Evolutionary conservation across 2,888 invertebrate genomes (phyloP), one percentile per base, ranked within the genome.

Genomic region (Resseliella maxima): DNA sequence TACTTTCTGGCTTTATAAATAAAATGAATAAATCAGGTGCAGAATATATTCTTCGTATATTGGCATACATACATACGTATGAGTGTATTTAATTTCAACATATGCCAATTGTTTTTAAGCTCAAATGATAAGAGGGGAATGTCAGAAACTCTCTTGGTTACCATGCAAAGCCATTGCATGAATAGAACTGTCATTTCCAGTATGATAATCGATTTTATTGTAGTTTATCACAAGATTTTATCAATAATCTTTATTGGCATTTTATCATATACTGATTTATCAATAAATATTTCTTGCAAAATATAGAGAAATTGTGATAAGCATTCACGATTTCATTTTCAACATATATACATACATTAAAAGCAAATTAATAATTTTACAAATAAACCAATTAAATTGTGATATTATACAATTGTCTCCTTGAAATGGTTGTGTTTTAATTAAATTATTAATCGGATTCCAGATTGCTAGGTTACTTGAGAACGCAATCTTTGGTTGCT

Each of bases 361-460:
- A 50, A 50, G 21, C 10, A 6, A 50, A 50, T 50, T 50, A 50
- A 18, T 50, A 50, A n/a, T 18, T 50, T 50, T 50, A 50, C 50
- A 50, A 50, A 50, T 50, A 50, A 50, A 50, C 50, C 50, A 50
- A 50, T 50, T 50, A 50, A 41, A 50, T 50, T 50, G 50, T 50
- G 50, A 50, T 50, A 21, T 5, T 41, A 8, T 41, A 50, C 50
- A 21, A 50, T 50, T 50, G 50, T 50, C 50, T 50, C 15, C 50
- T 2, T 8, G 21, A 50, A 50, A 50, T 50, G 50, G n/a, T n/a
- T n/a, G 5, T 5, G 12, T 41, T 8, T 41, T 41, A 41, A 8
- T 50, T 8, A 50, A 18, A 50, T 50, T 21, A 50, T 50, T 50
- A 50, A 50, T 50, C 21, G 50, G 50, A 50, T 50, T 50, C 21